These are phyloP conservation scores for Chymomyza costata DNA, from an alignment of 1,140 invertebrate species.

Conservation along the genomic window DNA sequence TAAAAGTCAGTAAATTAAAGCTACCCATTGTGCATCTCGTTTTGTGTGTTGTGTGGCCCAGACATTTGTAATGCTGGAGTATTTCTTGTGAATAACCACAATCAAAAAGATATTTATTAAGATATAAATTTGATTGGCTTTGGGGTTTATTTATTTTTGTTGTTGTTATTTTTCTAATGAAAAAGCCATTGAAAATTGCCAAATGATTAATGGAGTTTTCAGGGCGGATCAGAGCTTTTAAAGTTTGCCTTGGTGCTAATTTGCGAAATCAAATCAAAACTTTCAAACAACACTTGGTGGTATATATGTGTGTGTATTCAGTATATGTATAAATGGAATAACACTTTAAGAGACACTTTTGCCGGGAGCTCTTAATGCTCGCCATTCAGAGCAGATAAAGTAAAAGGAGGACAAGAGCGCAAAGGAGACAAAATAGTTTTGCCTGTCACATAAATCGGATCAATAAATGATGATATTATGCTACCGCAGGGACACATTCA, in stretches of 20 bases:
- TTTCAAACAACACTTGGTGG: not conserved
- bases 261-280: constrained; percentile 27
- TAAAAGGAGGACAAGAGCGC: constrained; percentile 1
- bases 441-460: constrained; percentile 73
- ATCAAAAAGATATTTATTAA: constrained; percentile 72
- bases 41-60: constrained; percentile 22
- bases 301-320: no score
- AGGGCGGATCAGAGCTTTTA: constrained; percentile 15
- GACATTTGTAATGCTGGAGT: constrained; percentile 70
- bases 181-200: constrained; percentile 13
- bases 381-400: constrained; percentile 43
- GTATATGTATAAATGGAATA: no score
- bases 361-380: not conserved
- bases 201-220: constrained; percentile 54
- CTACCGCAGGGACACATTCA: constrained; percentile 70
- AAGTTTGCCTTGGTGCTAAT: constrained; percentile 21
- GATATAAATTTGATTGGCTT: constrained; percentile 70
- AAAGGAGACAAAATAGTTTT: constrained; percentile 55
- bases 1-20: constrained; percentile 72
- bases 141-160: no score
- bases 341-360: no score
- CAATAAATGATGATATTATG: constrained; percentile 74
- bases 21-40: constrained; percentile 32
- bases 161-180: no score
- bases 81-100: constrained; percentile 48